A percentile compares a stretch with the other conserved stretches of the same genome.
Conservation (phyloP, 1,140 invertebrate genomes). For the Pseudomyrmex cubaensis region DNA sequence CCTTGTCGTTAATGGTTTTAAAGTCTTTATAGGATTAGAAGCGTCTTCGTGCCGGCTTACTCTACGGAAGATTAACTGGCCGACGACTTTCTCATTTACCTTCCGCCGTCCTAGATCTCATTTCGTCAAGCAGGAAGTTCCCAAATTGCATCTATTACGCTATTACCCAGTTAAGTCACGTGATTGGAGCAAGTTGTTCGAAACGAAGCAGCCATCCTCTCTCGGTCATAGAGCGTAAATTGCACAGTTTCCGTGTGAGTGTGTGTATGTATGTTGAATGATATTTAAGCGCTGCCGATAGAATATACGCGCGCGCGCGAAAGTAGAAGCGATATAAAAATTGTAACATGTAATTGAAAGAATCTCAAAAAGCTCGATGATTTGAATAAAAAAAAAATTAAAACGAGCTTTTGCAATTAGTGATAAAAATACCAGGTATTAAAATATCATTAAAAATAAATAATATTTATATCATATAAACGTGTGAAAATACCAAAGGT, state of each 20-base stretch:
- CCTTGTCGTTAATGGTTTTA: conserved; percentile 59
- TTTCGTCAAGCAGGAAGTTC: conserved; percentile 57
- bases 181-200: conserved; percentile 37
- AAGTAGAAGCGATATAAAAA: no score
- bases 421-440: no score
- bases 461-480: no score
- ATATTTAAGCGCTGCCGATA: conserved; percentile 11
- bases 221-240: background rate
- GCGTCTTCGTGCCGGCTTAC: conserved; percentile 36
- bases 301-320: background rate
- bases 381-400: no score
- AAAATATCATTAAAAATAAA: no score
- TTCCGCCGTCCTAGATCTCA: conserved; percentile 52
- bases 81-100: conserved; percentile 57
- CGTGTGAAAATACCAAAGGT: no score
- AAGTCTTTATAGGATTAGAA: conserved; percentile 62
- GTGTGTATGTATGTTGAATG: background rate
- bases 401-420: no score
- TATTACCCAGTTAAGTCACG: conserved; percentile 32
- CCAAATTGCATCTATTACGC: conserved; percentile 57
- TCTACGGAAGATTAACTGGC: conserved; percentile 60
- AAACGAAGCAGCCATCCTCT: conserved; percentile 39
- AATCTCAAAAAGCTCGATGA: no score
- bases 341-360: no score
- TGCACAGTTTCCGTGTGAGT: background rate